A percentile compares a stretch with the other conserved stretches of the same genome.
These are phyloP conservation scores for Chaitophorus viminalis DNA, from an alignment of 2,888 invertebrate genomes.

Conservation along the genomic window DNA sequence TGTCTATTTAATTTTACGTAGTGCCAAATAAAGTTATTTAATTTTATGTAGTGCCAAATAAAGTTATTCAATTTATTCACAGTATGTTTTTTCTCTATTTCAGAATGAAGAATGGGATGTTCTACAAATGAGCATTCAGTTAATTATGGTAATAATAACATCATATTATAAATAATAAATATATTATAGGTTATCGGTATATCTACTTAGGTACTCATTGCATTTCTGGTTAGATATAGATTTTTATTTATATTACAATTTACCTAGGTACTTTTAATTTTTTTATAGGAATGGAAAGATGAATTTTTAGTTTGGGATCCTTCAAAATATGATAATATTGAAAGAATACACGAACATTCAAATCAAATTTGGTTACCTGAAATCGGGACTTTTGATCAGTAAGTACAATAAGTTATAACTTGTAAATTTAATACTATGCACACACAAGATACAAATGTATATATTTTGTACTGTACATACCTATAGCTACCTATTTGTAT, in stretches of 20 bases:
- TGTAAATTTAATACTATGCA: no score
- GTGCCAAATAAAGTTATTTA: no score
- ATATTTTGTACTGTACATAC: no score
- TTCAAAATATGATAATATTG: constrained; percentile 38
- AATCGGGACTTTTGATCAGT: constrained; percentile 31
- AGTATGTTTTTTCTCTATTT: no score
- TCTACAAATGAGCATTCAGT: constrained; percentile 27
- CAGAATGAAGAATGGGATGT: constrained; percentile 45
- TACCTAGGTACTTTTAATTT: neutral
- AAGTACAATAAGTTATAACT: neutral
- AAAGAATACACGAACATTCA: constrained; percentile 7
- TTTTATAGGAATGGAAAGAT: constrained; percentile 35
- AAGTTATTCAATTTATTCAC: no score
- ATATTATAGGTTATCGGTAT: no score
- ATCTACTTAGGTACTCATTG: neutral
- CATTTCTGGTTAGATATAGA: neutral
- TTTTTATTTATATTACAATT: neutral
- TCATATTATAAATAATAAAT: neutral
- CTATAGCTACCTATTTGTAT: no score
- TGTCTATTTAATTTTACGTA: no score
- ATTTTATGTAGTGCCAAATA: no score
- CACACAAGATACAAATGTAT: no score
- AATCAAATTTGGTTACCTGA: constrained; percentile 38
- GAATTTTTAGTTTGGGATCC: constrained; percentile 55
- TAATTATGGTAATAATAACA: constrained; percentile 31